These are phyloP conservation scores for Torymus texanus DNA, from an alignment of 2,888 invertebrate genomes.

Conservation along the genomic window DNA sequence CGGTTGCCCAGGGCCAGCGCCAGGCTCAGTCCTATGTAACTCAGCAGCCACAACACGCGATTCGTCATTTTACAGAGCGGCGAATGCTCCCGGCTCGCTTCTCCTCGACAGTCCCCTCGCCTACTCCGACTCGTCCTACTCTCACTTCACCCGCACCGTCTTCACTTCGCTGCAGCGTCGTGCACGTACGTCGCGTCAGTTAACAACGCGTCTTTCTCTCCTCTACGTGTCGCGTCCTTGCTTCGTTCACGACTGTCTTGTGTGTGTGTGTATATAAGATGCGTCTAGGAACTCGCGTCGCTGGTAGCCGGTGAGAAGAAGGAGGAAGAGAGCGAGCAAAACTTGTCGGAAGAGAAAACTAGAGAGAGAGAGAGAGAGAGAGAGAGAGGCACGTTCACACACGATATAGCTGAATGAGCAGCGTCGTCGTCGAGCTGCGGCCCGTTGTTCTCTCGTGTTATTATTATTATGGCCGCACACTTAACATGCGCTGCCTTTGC, in stretches of 20 bases:
- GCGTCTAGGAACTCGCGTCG: not conserved
- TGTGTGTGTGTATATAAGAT: no score
- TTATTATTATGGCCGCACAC: no score
- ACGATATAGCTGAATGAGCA: not conserved
- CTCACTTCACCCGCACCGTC: not conserved
- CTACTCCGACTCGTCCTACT: not conserved
- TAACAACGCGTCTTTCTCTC: not conserved
- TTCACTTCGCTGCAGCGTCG: not conserved
- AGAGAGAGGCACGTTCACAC: slow-evolving; percentile 18
- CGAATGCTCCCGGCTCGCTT: slow-evolving; percentile 11
- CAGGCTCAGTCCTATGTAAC: slow-evolving; percentile 71
- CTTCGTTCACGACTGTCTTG: no score
- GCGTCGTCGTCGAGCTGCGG: not conserved
- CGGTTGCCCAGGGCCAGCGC: slow-evolving; percentile 69
- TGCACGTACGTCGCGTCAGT: not conserved
- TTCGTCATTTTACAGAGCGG: slow-evolving; percentile 66
- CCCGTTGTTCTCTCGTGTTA: no score
- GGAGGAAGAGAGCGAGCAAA: slow-evolving; percentile 32
- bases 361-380: slow-evolving; percentile 10
- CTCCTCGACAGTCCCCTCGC: not conserved
- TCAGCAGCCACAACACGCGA: slow-evolving; percentile 71
- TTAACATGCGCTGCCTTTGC: no score
- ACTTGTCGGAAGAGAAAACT: no score
- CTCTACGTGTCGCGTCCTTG: no score
- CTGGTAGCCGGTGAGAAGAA: slow-evolving; percentile 17